Conservation (phyloP, 1,140 invertebrate genomes). For the Pissodes strobi region DNA sequence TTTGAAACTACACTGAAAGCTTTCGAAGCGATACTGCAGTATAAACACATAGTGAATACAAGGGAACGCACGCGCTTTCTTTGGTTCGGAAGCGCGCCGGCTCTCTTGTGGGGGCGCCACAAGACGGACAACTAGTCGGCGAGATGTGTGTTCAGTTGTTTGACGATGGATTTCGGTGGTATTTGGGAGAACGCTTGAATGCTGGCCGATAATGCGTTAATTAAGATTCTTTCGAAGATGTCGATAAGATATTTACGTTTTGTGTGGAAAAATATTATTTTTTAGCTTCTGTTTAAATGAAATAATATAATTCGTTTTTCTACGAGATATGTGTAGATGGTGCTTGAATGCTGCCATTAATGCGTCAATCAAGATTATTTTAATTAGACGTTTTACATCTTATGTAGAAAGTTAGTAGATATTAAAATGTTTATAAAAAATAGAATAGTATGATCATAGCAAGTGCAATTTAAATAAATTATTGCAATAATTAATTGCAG, state of each 20-base stretch:
- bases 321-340: too few relatives aligned
- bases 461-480: too few relatives aligned
- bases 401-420: too few relatives aligned
- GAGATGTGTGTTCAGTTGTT: constrained; percentile 9
- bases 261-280: too few relatives aligned
- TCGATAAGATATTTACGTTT: constrained; percentile 21
- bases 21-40: constrained; percentile 41
- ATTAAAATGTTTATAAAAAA: too few relatives aligned
- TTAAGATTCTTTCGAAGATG: constrained; percentile 16
- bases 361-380: too few relatives aligned
- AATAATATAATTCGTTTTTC: too few relatives aligned
- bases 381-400: too few relatives aligned
- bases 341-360: too few relatives aligned
- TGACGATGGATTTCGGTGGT: constrained; percentile 8
- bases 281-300: too few relatives aligned
- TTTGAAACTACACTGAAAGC: constrained; percentile 45
- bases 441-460: too few relatives aligned
- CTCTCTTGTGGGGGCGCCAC: constrained; percentile 36
- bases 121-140: constrained; percentile 18
- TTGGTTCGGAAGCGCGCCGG: constrained; percentile 26
- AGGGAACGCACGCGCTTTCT: constrained; percentile 40
- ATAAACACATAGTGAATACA: constrained; percentile 40
- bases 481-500: too few relatives aligned
- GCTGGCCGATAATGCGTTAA: neutral
- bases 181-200: neutral